These are phyloP conservation scores for Agriopis aurantiaria DNA, from an alignment of 2,888 invertebrate genomes.

Conservation along the genomic window DNA sequence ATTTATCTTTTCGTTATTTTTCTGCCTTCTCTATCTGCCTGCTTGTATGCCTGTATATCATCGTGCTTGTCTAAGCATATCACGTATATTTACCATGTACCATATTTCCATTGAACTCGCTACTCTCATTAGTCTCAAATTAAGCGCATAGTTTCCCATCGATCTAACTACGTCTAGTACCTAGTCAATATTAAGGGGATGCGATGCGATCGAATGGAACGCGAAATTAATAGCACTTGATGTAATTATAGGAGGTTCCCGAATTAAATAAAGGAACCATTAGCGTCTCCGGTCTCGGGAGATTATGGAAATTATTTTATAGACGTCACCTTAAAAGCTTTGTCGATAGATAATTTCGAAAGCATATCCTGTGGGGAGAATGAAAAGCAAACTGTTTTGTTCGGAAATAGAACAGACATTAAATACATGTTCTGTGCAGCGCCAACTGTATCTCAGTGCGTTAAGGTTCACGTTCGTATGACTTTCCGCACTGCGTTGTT, in stretches of 20 bases:
- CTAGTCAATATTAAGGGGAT: slow-evolving; percentile 52
- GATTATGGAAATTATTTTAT: slow-evolving; percentile 69
- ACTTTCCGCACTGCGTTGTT: too few relatives aligned
- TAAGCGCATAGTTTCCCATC: slow-evolving; percentile 18
- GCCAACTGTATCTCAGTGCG: too few relatives aligned
- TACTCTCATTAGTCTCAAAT: slow-evolving; percentile 12
- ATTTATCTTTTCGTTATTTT: too few relatives aligned
- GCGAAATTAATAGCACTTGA: slow-evolving; percentile 77
- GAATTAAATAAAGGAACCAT: slow-evolving; percentile 75
- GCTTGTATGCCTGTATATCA: too few relatives aligned
- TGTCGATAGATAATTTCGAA: slow-evolving; percentile 63
- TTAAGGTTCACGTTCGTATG: too few relatives aligned
- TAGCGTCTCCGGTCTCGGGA: slow-evolving; percentile 61
- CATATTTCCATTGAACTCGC: slow-evolving; percentile 1
- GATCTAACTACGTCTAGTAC: slow-evolving; percentile 21
- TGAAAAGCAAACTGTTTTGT: slow-evolving; percentile 8
- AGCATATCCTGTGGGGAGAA: slow-evolving; percentile 24
- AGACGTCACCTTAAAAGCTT: slow-evolving; percentile 66
- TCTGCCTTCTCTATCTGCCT: too few relatives aligned
- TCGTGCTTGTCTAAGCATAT: too few relatives aligned
- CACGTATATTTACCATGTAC: too few relatives aligned
- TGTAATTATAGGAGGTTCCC: slow-evolving; percentile 70
- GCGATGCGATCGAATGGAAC: slow-evolving; percentile 66
- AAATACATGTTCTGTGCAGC: neutral
- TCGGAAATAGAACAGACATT: slow-evolving; percentile 7